phyloP scores from a whole-genome alignment of 2,113 vertebrate genomes.

The Pteronura brasiliensis region DNA sequence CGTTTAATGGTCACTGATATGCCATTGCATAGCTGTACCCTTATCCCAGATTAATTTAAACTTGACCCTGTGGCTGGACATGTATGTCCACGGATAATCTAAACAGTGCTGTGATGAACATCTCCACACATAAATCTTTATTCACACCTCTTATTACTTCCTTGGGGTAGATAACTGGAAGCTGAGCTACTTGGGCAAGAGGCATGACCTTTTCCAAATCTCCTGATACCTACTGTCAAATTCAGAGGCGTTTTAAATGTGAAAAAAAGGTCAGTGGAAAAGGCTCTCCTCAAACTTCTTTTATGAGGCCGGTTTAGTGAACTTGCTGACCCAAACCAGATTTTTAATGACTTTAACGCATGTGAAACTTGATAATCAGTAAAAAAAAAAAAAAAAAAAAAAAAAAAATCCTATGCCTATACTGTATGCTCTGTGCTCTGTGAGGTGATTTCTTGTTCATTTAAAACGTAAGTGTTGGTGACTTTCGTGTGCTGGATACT shows the following conservation, averaged over 20 bases:
- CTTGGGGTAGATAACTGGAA: constrained; percentile 61
- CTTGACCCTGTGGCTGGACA: neutral
- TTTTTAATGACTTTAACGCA: constrained; percentile 23
- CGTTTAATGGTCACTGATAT: neutral
- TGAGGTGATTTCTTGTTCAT: neutral
- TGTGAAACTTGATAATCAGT: constrained; percentile 41
- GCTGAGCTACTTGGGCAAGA: constrained; percentile 48
- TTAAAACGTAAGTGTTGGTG: neutral
- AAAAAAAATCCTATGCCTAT: neutral
- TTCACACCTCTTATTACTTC: constrained; percentile 63
- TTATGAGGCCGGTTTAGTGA: constrained; percentile 38
- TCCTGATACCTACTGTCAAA: constrained; percentile 63
- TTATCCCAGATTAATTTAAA: constrained; percentile 33
- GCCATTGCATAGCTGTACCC: neutral
- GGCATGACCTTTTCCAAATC: constrained; percentile 70
- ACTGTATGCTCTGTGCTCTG: neutral
- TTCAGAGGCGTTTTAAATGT: constrained; percentile 61
- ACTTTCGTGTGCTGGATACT: neutral
- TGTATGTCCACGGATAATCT: constrained; percentile 1
- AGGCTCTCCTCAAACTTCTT: constrained; percentile 55
- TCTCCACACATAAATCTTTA: constrained; percentile 56
- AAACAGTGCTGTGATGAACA: constrained; percentile 59
- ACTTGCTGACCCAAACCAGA: constrained; percentile 60
- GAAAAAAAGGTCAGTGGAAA: constrained; percentile 72
- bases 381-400: neutral